Conservation (phyloP, 1,140 invertebrate species). For the Coboldia fuscipes region DNA sequence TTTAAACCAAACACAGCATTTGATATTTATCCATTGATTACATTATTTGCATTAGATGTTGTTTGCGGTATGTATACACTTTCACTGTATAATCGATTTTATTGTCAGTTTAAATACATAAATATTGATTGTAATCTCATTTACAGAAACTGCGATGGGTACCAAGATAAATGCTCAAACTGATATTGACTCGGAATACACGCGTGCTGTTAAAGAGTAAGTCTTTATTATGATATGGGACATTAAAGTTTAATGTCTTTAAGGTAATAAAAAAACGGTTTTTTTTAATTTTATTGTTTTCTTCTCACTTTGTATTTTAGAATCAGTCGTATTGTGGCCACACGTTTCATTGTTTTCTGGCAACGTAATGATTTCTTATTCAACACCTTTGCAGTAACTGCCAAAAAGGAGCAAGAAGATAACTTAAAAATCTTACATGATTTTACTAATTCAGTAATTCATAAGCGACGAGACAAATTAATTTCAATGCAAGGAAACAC, state of each 20-base stretch:
- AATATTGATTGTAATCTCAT: constrained; percentile 38
- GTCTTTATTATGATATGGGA: constrained; percentile 3
- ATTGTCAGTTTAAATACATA: constrained; percentile 42
- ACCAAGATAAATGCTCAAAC: constrained; percentile 47
- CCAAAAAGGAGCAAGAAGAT: constrained; percentile 26
- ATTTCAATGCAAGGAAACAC: background rate
- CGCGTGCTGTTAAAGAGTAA: constrained; percentile 41
- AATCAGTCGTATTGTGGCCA: too few relatives aligned
- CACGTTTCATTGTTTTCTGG: constrained; percentile 11
- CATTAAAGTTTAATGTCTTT: too few relatives aligned
- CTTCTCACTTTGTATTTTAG: too few relatives aligned
- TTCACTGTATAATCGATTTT: too few relatives aligned
- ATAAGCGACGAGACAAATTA: constrained; percentile 14
- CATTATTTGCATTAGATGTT: constrained; percentile 8
- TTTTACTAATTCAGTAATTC: constrained; percentile 36
- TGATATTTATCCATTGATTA: constrained; percentile 10
- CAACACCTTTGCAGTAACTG: constrained; percentile 10
- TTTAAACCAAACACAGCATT: constrained; percentile 21
- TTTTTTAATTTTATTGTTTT: too few relatives aligned
- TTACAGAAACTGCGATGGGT: constrained; percentile 66
- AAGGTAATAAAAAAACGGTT: too few relatives aligned
- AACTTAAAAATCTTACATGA: constrained; percentile 38
- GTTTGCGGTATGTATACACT: background rate
- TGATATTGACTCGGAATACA: constrained; percentile 42
- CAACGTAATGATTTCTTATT: constrained; percentile 12